A percentile compares a stretch with the other conserved stretches of the same genome.
These are phyloP conservation scores for Gymnarchus niloticus DNA, from an alignment of 2,113 vertebrate genomes.

Conservation along the genomic window DNA sequence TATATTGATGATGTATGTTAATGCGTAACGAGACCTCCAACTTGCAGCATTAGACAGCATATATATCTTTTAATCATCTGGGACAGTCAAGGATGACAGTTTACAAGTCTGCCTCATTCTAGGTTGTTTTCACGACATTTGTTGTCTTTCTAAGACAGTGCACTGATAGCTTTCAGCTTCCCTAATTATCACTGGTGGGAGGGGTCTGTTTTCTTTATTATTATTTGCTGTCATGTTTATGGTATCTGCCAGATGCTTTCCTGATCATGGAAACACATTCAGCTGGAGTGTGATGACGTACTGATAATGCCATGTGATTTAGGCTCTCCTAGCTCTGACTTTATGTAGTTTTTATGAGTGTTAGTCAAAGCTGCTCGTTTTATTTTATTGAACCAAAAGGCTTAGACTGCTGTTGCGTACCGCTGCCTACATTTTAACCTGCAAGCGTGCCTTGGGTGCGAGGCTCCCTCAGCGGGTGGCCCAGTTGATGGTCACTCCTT, in stretches of 20 bases:
- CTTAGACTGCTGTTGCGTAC: conserved; percentile 76
- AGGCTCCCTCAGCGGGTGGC: not conserved
- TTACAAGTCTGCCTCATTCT: conserved; percentile 50
- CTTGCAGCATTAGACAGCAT: not conserved
- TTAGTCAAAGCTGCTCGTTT: conserved; percentile 78
- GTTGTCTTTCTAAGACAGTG: conserved; percentile 61
- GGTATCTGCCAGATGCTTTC: conserved; percentile 60
- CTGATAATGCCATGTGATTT: conserved; percentile 83
- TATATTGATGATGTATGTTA: not conserved
- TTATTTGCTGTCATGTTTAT: conserved; percentile 53
- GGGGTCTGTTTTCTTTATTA: conserved; percentile 46
- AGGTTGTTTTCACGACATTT: not conserved
- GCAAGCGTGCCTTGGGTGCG: conserved; percentile 81
- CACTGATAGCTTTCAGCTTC: conserved; percentile 79
- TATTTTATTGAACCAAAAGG: conserved; percentile 59
- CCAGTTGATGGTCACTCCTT: too few species aligned
- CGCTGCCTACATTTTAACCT: conserved; percentile 79
- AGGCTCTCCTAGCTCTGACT: conserved; percentile 63
- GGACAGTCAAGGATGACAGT: conserved; percentile 23
- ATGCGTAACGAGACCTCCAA: not conserved
- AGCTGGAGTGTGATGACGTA: conserved; percentile 77
- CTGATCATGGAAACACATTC: conserved; percentile 67
- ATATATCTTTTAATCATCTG: not conserved
- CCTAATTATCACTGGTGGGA: not conserved
- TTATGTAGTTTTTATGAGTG: conserved; percentile 55